These are phyloP conservation scores for Leptinotarsa juncta DNA, from an alignment of 2,888 invertebrate species.

Conservation along the genomic window DNA sequence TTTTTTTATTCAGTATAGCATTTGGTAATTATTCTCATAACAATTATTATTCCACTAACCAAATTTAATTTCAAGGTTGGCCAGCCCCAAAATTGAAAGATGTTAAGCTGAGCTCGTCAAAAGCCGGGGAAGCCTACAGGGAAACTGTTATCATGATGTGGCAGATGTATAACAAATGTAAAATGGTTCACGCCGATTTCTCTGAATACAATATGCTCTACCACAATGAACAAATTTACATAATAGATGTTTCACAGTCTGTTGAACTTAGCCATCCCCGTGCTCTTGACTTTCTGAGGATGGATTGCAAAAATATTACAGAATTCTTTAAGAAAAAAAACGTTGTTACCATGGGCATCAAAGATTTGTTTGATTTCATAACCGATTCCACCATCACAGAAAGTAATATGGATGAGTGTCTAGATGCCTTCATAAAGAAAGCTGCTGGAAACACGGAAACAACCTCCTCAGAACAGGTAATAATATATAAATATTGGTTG, in stretches of 20 bases:
- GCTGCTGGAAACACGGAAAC: slow-evolving; percentile 75
- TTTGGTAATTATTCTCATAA: no score
- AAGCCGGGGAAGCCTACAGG: slow-evolving; percentile 82
- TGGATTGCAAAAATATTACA: slow-evolving; percentile 92
- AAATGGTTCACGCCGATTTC: slow-evolving; percentile 96
- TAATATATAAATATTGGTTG: background rate
- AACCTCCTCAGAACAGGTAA: slow-evolving; percentile 76
- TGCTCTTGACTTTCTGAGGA: slow-evolving; percentile 92
- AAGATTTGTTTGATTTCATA: slow-evolving; percentile 95
- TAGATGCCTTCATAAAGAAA: slow-evolving; percentile 79
- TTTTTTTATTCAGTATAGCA: no score
- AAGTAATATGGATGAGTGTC: slow-evolving; percentile 82
- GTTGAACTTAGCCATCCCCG: slow-evolving; percentile 98
- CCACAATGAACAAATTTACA: slow-evolving; percentile 83
- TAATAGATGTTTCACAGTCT: slow-evolving; percentile 98
- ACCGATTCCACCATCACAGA: slow-evolving; percentile 90
- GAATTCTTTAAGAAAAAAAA: slow-evolving; percentile 91
- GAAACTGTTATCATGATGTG: slow-evolving; percentile 91
- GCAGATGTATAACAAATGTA: slow-evolving; percentile 92
- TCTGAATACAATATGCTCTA: slow-evolving; percentile 96
- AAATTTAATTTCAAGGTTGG: slow-evolving; percentile 68
- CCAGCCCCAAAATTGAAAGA: slow-evolving; percentile 91
- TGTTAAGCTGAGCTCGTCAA: slow-evolving; percentile 78
- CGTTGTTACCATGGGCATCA: slow-evolving; percentile 91
- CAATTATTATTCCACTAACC: no score